phyloP scores from a whole-genome alignment of 2,113 vertebrate genomes.

The Talpa occidentalis region DNA sequence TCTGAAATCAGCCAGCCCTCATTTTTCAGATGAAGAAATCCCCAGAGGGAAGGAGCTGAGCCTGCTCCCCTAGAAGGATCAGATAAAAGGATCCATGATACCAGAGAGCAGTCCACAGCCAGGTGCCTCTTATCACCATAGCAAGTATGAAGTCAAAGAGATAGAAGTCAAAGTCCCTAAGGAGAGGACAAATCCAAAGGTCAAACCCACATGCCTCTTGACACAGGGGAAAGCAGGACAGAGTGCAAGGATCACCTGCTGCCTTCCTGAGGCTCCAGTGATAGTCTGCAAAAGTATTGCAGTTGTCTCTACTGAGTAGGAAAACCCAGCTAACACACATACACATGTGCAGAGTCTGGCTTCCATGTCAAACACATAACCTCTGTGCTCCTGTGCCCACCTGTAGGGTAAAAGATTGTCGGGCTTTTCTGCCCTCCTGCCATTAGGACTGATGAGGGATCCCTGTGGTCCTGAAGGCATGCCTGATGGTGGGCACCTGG shows the following conservation, averaged over 20 bases:
- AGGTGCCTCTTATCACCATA: neutral
- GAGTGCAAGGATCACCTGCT: neutral
- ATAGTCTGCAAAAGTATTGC: neutral
- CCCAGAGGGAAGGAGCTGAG: neutral
- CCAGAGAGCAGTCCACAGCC: neutral
- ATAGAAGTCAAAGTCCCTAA: neutral
- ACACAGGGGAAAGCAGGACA: neutral
- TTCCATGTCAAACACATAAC: neutral
- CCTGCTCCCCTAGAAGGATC: neutral
- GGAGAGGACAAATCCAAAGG: neutral
- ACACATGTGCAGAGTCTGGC: neutral
- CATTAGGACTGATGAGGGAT: no score
- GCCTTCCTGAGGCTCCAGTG: neutral
- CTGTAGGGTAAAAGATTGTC: no score
- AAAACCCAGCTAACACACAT: neutral
- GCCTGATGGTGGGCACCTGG: no score
- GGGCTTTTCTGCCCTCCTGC: no score
- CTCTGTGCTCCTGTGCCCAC: neutral
- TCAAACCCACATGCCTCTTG: neutral
- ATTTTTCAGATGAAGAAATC: neutral
- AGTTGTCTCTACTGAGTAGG: neutral
- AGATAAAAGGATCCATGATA: neutral
- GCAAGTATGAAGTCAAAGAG: neutral
- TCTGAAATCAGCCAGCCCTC: neutral
- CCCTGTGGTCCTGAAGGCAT: no score